Percentiles rank a stretch among this genome's conserved stretches.
Evolutionary conservation across 2,797 vertebrate species (phyloP).

Genomic region (Catamblyrhynchus diadema): DNA sequence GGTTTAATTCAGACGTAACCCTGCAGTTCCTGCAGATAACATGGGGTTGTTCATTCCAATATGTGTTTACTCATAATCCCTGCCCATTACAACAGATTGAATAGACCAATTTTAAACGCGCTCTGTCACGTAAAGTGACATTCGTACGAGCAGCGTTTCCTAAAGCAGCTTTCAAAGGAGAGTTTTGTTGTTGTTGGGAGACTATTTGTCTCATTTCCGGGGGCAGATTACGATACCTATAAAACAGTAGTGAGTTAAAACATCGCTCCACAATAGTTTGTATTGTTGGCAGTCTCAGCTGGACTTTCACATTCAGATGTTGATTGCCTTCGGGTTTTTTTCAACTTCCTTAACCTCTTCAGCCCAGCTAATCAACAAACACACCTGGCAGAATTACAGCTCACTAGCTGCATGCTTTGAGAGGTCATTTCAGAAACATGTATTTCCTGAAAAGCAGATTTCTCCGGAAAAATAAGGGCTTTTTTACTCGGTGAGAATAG

Average conservation of each 20-base stretch:
- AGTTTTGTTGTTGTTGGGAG: slow-evolving; percentile 50
- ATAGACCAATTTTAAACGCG: slow-evolving; percentile 59
- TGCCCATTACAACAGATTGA: slow-evolving; percentile 43
- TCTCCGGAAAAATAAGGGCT: not conserved
- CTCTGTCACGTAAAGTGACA: slow-evolving; percentile 36
- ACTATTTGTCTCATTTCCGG: slow-evolving; percentile 67
- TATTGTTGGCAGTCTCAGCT: slow-evolving; percentile 49
- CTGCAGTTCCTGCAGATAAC: slow-evolving; percentile 30
- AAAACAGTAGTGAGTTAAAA: slow-evolving; percentile 60
- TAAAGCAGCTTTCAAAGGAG: slow-evolving; percentile 62
- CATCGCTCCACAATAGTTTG: slow-evolving; percentile 35
- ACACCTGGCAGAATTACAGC: slow-evolving; percentile 44
- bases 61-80: slow-evolving; percentile 46
- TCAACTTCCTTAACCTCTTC: not conserved
- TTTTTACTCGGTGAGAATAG: not conserved
- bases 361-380: slow-evolving; percentile 13
- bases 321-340: slow-evolving; percentile 32
- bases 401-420: not conserved
- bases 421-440: not conserved
- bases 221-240: slow-evolving; percentile 66
- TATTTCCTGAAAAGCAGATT: not conserved
- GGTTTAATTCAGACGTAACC: slow-evolving; percentile 9
- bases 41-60: not conserved
- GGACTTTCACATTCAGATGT: slow-evolving; percentile 63
- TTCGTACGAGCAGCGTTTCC: slow-evolving; percentile 49